phyloP scores from a whole-genome alignment of 1,140 invertebrate genomes.

The Antheraea mylitta region DNA sequence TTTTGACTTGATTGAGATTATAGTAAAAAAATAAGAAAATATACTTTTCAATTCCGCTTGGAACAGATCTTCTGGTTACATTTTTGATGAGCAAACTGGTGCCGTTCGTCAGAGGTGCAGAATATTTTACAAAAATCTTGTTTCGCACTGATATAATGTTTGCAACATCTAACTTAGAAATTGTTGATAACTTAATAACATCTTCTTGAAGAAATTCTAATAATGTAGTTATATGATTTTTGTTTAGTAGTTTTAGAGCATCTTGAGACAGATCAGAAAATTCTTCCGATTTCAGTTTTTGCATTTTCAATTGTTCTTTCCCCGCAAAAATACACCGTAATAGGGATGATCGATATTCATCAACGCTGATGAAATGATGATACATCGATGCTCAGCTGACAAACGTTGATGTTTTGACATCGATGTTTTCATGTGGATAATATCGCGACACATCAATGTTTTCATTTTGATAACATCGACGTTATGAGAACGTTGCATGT shows the following conservation, averaged over 20 bases:
- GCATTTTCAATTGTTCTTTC: conserved; percentile 49
- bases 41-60: conserved; percentile 49
- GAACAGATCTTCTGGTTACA: conserved; percentile 32
- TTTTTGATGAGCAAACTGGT: conserved; percentile 35
- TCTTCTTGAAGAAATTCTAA: conserved; percentile 81
- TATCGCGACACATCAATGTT: too few species aligned
- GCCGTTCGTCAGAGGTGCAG: conserved; percentile 49
- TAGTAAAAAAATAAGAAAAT: conserved; percentile 2
- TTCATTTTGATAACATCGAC: too few species aligned
- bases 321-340: too few species aligned
- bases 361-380: too few species aligned
- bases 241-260: conserved; percentile 73
- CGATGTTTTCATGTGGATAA: too few species aligned
- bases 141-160: conserved; percentile 55
- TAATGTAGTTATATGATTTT: conserved; percentile 79
- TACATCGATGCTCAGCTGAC: too few species aligned
- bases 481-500: too few species aligned
- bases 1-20: neutral
- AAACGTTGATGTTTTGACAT: too few species aligned
- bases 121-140: conserved; percentile 58
- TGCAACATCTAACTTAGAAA: conserved; percentile 58
- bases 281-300: conserved; percentile 58
- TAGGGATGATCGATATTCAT: too few species aligned
- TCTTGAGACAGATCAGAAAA: conserved; percentile 68
- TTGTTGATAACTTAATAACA: conserved; percentile 52